Percentiles rank a stretch among this genome's conserved stretches.
Conservation (phyloP, 1,140 invertebrate genomes). For the Pseudomyrmex concolor region DNA sequence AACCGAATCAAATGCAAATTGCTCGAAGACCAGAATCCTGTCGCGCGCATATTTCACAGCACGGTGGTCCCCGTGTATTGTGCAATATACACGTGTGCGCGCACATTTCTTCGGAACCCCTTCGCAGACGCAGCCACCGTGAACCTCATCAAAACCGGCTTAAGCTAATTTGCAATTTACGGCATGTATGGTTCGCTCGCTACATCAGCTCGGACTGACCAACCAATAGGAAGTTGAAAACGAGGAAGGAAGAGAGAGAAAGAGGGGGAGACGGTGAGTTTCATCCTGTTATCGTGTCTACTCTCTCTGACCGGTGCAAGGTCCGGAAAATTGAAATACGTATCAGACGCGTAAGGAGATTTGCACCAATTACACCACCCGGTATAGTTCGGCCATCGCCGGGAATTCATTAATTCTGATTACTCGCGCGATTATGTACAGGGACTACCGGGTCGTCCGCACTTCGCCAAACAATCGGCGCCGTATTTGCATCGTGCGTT, state of each 20-base stretch:
- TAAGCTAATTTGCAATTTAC: slow-evolving; percentile 75
- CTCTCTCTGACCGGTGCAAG: neutral
- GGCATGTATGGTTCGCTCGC: slow-evolving; percentile 49
- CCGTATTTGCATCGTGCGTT: slow-evolving; percentile 20
- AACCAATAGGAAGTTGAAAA: neutral
- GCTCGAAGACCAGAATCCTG: slow-evolving; percentile 7
- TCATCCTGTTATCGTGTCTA: slow-evolving; percentile 57
- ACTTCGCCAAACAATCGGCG: slow-evolving; percentile 31
- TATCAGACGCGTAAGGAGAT: slow-evolving; percentile 66
- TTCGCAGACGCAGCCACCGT: neutral
- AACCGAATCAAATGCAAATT: slow-evolving; percentile 52
- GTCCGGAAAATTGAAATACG: slow-evolving; percentile 68
- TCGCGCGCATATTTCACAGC: slow-evolving; percentile 37
- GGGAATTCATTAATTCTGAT: slow-evolving; percentile 57
- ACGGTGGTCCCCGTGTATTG: neutral
- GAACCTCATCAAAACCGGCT: slow-evolving; percentile 70
- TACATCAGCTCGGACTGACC: slow-evolving; percentile 50
- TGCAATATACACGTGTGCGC: slow-evolving; percentile 21
- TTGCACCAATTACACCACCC: slow-evolving; percentile 63
- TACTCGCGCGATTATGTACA: slow-evolving; percentile 53
- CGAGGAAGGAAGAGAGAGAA: too few relatives aligned
- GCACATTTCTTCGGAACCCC: slow-evolving; percentile 22
- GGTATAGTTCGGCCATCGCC: slow-evolving; percentile 41
- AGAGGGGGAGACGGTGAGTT: neutral
- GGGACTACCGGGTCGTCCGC: slow-evolving; percentile 21